Evolutionary conservation across 2,113 vertebrate genomes (phyloP), one percentile per base, ranked within the genome.

Genomic region (Phasianus colchicus): DNA sequence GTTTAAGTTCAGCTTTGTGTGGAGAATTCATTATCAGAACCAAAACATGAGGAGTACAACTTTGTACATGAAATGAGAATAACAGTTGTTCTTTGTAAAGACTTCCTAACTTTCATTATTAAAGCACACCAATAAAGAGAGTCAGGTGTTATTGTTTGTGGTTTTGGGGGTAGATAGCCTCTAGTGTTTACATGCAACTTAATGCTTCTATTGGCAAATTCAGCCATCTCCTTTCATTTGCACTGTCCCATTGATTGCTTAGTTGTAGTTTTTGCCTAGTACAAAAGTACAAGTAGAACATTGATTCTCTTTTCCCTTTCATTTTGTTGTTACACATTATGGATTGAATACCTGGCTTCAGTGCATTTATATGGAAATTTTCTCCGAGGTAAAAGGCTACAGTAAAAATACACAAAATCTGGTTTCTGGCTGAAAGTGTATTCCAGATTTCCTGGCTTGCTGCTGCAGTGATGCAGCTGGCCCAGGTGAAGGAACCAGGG

Each of bases 21-120:
- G 42, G 81, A 65, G 38, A 91, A 88, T 94, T 88, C 43, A 11
- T 83, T 88, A 61, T n/a, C 25, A 83, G 42, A 84, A n/a, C 75
- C 72, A 96, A 96, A 96, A 77, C 13, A 66, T 10, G 77, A 66
- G n/a, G n/a, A 96, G 78, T 57, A 73, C 15, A 64, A 16, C 40
- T 92, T 73, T 77, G 25, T 29, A 54, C 52, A 70, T 47, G 63
- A 79, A 86, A 43, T 70, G 54, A n/a, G n/a, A n/a, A n/a, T n/a
- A n/a, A 4, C 3, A 25, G 34, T 74, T 83, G 80, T 74, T 47
- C 32, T 84, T 66, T 30, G 55, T 38, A 38, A 9, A 6, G 4
- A 6, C 90, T 79, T 60, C 55, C 42, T 1, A 0, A 45, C 36
- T 91, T 84, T 80, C 6, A 43, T 4, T 73, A 45, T 89, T 89